Base-by-base conservation (phyloP, 2,797 vertebrate genomes). In the Gambusia yucatana region DNA sequence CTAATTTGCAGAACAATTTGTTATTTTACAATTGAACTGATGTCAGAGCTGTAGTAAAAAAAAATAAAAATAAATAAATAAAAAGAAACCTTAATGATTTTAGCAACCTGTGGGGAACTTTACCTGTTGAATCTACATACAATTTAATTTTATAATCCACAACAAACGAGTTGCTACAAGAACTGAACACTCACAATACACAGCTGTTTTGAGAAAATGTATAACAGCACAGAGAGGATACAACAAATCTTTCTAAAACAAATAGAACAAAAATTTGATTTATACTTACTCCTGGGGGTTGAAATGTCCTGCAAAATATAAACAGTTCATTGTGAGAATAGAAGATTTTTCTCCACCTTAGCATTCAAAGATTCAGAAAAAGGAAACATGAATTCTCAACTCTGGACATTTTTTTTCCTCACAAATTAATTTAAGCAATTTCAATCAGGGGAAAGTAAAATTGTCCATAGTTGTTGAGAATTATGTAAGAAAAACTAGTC, bases 271-370 rank as follows among this genome's bases (percentile, higher is more conserved):
- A n/a, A 11, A n/a, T 0, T 10, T 3, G 33, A 17, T 75, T 71
- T 72, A 63, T 88, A 96, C 96, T 96, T 76, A 96, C 96, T 95
- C 94, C n/a, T 91, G 90, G 25, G 84, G 86, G 85, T 90, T 82
- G 76, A 78, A 86, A 3, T 75, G 79, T 82, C 95, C 96, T 96
- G 94, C 50, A 75, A 83, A 87, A 92, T 75, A 91, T 17, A 90
- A 57, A 91, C 30, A 88, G 73, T 57, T 81, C 4, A 77, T 5
- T 63, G 47, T 76, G 5, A 89, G 5, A 44, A 16, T 22, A 73
- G 14, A 41, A 50, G 3, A 48, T 25, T 44, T 25, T 30, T 1
- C 1, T 11, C 25, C 63, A 2, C 14, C 30, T 36, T 36, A 63
- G 16, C 16, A 30, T 3, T 6, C 9, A 41, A 10, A 67, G 3